Conservation (phyloP, 2,888 invertebrate species). For the Margaritifera margaritifera region DNA sequence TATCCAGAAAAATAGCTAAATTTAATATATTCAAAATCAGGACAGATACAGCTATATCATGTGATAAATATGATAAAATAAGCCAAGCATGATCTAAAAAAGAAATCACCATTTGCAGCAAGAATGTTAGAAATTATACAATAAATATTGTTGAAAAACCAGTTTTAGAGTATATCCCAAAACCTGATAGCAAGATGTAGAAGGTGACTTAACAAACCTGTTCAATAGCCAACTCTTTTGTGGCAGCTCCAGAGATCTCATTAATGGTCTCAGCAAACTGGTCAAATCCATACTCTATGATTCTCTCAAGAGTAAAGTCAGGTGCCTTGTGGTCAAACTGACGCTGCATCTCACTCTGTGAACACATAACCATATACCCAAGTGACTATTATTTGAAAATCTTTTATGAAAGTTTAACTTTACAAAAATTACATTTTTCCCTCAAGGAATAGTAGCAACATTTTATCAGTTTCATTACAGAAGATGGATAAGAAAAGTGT, state of each 20-base stretch:
- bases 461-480: no score
- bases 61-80: no score
- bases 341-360: slow-evolving; percentile 78
- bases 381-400: neutral
- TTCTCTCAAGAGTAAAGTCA: slow-evolving; percentile 86
- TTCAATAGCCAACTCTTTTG: slow-evolving; percentile 91
- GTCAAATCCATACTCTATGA: slow-evolving; percentile 87
- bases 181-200: neutral
- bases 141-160: neutral
- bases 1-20: no score
- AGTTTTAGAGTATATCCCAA: neutral
- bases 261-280: slow-evolving; percentile 86
- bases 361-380: neutral
- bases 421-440: no score
- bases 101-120: no score
- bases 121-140: neutral
- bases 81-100: no score
- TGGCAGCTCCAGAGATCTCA: slow-evolving; percentile 89
- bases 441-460: no score
- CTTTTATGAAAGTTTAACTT: no score
- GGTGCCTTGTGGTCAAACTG: slow-evolving; percentile 86
- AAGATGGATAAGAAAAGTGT: no score
- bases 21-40: no score
- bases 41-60: no score
- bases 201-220: slow-evolving; percentile 38